A percentile compares a stretch with the other conserved stretches of the same genome.
Conservation (phyloP, 2,888 invertebrate genomes). For the Eupithecia subfuscata region DNA sequence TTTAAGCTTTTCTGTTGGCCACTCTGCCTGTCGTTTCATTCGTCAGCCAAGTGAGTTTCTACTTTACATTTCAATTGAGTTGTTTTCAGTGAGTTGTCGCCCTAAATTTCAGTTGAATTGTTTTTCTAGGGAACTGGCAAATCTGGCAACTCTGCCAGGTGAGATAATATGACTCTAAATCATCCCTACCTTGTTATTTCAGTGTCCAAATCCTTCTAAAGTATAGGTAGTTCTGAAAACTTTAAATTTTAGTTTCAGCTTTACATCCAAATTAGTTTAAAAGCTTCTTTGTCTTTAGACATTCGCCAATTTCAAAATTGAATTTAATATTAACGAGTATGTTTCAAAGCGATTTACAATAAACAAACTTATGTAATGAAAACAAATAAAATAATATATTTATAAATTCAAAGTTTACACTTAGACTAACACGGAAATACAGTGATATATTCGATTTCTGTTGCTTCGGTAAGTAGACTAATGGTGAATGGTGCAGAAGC, state of each 20-base stretch:
- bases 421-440: no score
- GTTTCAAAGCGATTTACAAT: no score
- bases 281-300: not conserved
- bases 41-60: not conserved
- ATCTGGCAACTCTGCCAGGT: slow-evolving; percentile 6
- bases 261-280: not conserved
- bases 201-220: not conserved
- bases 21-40: not conserved
- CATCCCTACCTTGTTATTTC: slow-evolving; percentile 1
- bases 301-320: not conserved
- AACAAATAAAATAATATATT: no score
- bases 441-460: no score
- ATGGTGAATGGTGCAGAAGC: no score
- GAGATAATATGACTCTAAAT: not conserved
- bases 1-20: no score
- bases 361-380: no score
- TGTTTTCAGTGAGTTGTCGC: not conserved
- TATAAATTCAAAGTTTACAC: no score
- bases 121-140: not conserved
- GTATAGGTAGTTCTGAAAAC: not conserved
- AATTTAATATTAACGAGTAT: not conserved
- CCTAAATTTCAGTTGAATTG: not conserved
- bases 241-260: not conserved
- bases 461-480: no score
- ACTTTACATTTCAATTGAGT: not conserved